Evolutionary conservation across 2,888 invertebrate species (phyloP), one percentile per base, ranked within the genome.

Genomic region (Drosophila cracens): DNA sequence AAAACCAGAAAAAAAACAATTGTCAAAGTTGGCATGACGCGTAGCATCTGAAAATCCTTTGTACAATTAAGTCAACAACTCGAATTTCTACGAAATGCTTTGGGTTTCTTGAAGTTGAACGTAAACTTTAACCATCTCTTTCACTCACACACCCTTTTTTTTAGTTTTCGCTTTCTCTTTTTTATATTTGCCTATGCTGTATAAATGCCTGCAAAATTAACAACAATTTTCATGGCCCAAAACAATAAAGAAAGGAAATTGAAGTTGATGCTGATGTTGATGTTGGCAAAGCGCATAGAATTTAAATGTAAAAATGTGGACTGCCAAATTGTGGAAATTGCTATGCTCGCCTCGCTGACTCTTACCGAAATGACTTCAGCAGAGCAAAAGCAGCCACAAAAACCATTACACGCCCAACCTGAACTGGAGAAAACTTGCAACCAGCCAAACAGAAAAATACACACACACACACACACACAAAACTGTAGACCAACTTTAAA

Each of bases 251-350:
- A 70, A 74, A 65, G 76, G 66, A 85, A 81, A 81, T 79, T 83
- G 73, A 60, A 76, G 73, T 71, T 76, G 66, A 40, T 75, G 56
- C 40, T 46, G 34, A 27, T 36, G 79, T 49, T 72, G 74, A 46
- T 53, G 79, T 63, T 76, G 74, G 46, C 56, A 59, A 70, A 79
- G 66, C 81, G 67, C 57, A 68, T 43, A 69, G 72, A 86, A 88
- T 85, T 86, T 72, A 83, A 88, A 86, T 85, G 74, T 70, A 53
- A 68, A 81, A 82, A 64, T 73, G 40, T 66, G 46, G 63, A 63
- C 51, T 57, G n/a, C 29, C 21, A 70, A 71, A 70, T 69, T 74
- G 64, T 70, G 64, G 59, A 84, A 81, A 79, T 70, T 78, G 57
- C 60, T 57, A 36, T 63, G 25, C 43, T 73, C 65, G 76, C 64